phyloP scores from a whole-genome alignment of 2,113 vertebrate genomes.

The Eulemur rufifrons region DNA sequence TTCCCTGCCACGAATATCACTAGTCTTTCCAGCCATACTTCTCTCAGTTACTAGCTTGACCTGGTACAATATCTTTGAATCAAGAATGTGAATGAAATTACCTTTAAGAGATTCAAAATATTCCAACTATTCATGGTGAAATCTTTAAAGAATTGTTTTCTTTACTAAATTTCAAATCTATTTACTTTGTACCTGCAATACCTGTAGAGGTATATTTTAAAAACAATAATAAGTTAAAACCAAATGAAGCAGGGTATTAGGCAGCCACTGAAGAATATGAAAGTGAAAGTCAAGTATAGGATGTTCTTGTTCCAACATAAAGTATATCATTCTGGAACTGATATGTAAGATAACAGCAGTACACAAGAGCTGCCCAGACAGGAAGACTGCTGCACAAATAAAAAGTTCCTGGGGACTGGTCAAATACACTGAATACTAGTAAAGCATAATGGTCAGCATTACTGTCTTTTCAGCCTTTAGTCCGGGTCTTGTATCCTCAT shows the following conservation, averaged over 20 bases:
- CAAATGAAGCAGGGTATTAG: neutral
- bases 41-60: neutral
- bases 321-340: neutral
- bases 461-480: neutral
- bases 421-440: neutral
- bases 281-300: neutral
- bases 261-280: neutral
- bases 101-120: constrained; percentile 16
- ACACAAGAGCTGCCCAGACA: neutral
- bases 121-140: neutral
- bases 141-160: neutral
- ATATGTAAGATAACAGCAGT: neutral
- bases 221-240: constrained; percentile 5
- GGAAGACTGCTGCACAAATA: neutral
- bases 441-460: neutral
- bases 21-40: neutral
- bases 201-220: neutral
- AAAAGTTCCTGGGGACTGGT: neutral
- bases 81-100: constrained; percentile 10
- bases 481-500: neutral
- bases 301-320: neutral
- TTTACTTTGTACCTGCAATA: neutral
- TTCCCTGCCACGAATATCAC: neutral
- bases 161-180: constrained; percentile 34
- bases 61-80: neutral